Base-by-base conservation (phyloP, 2,113 vertebrate genomes). In the Gadus macrocephalus region DNA sequence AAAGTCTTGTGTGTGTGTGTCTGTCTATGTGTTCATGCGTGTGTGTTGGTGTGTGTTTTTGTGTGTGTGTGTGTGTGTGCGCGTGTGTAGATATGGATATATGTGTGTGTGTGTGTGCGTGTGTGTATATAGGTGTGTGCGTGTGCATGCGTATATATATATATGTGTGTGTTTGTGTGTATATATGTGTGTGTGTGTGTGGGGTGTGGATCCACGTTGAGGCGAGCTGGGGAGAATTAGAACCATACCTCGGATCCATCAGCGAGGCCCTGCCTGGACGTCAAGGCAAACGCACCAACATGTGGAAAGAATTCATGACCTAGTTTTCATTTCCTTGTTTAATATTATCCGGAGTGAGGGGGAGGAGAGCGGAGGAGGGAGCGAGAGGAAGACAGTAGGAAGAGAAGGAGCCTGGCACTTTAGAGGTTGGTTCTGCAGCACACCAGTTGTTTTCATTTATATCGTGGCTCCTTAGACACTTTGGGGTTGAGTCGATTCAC, bases 301-400 rank as follows among this genome's bases (percentile, higher is more conserved):
- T 92, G 88, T 92, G 91, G 91, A 92, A 92, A 88, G 87, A 91
- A 91, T 92, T 90, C 90, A 87, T 91, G 91, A 91, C 91, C 91
- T 88, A 90, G 75, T 91, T 91, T 92, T 91, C 87, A 89, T 91
- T 92, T 92, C 89, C 89, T 82, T 81, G 78, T 91, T 89, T 88
- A 85, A 89, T 81, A 84, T 62, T 71, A 87, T 86, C 81, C 84
- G 73, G 78, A 79, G 53, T n/a, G 27, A 59, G 9, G 19, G 42
- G 49, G 75, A 72, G 78, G 78, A 66, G 53, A 68, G 67, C 74
- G 71, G 78, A 67, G 70, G 75, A 69, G 31, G 68, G 70, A 69
- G 27, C 35, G 17, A 16, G 69, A 74, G 53, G 61, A 35, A 72
- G 60, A n/a, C 35, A 53, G 67, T 59, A 67, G 53, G 68, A 35